phyloP scores from a whole-genome alignment of 2,888 invertebrate genomes.

The Halictus quadricinctus region DNA sequence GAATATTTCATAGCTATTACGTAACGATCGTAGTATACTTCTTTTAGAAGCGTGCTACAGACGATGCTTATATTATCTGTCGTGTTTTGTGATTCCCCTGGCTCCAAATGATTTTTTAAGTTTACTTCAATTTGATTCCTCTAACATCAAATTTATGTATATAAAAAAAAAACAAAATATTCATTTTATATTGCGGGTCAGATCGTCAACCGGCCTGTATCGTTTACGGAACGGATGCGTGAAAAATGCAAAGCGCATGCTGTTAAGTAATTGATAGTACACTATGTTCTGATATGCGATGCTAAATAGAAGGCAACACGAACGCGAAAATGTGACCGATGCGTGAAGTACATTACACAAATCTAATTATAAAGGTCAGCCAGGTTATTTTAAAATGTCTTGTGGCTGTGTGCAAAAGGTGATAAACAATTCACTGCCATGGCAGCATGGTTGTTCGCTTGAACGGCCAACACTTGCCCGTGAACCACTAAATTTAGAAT shows the following conservation, averaged over 20 bases:
- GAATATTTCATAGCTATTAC: slow-evolving; percentile 43
- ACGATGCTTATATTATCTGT: background rate
- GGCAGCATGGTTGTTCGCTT: slow-evolving; percentile 21
- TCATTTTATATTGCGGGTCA: background rate
- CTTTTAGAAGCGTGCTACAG: slow-evolving; percentile 8
- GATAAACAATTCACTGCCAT: slow-evolving; percentile 33
- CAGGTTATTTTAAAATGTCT: slow-evolving; percentile 30
- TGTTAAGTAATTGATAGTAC: background rate
- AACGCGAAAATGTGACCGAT: background rate
- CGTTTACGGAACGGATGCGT: background rate
- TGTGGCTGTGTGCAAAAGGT: slow-evolving; percentile 4
- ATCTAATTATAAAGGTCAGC: slow-evolving; percentile 30
- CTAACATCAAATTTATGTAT: background rate
- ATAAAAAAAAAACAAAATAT: background rate
- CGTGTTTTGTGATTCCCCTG: background rate
- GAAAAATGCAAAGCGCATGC: background rate
- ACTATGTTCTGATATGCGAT: background rate
- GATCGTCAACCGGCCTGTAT: background rate
- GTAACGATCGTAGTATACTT: background rate
- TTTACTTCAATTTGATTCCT: background rate
- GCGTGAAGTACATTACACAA: background rate
- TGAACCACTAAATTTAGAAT: slow-evolving; percentile 51
- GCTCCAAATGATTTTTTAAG: background rate
- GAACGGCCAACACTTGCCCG: slow-evolving; percentile 20
- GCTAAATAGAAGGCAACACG: background rate